Evolutionary conservation across 2,888 invertebrate species (phyloP), one percentile per base, ranked within the genome.

Genomic region (Campaea margaritaria): DNA sequence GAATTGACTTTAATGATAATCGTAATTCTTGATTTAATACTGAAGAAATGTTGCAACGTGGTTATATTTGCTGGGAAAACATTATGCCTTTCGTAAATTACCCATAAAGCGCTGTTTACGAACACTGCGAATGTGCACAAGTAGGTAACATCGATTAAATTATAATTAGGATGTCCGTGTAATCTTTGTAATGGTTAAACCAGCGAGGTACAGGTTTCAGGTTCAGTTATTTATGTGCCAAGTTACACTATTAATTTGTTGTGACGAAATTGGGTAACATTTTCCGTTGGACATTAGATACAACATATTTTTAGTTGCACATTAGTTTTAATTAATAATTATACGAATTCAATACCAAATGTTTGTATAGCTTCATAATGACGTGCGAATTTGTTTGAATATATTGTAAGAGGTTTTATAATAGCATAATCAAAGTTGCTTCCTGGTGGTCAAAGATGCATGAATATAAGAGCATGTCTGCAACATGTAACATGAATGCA

Each of bases 401-500:
- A 63, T 45, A 55, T 47, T 55, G 60, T 49, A 41, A 62, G 54
- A 50, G 43, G 52, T 65, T 63, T 57, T 60, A 60, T 64, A 65
- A 67, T 28, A 49, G 62, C 7, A 9, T 68, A 65, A 69, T 31
- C 63, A 48, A 52, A 56, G 52, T 54, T 49, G 65, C 65, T 67
- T 66, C 65, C 70, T 68, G 62, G 45, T 67, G 53, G 45, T 67
- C 65, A 64, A 66, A 65, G 70, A 64, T 65, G 65, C 52, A 58
- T 64, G 69, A 68, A 69, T 74, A 53, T 58, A 63, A 71, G 68
- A 70, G 42, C 66, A 73, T 70, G 71, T 68, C 67, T 59, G 62
- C 67, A 69, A 69, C 70, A 71, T 55, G 69, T 72, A 72, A 72
- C 74, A 68, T 64, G 67, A 69, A 72, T 78, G 75, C 76, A 77